Evolutionary conservation across 2,888 invertebrate species (phyloP).

Genomic region (Tipula unca): DNA sequence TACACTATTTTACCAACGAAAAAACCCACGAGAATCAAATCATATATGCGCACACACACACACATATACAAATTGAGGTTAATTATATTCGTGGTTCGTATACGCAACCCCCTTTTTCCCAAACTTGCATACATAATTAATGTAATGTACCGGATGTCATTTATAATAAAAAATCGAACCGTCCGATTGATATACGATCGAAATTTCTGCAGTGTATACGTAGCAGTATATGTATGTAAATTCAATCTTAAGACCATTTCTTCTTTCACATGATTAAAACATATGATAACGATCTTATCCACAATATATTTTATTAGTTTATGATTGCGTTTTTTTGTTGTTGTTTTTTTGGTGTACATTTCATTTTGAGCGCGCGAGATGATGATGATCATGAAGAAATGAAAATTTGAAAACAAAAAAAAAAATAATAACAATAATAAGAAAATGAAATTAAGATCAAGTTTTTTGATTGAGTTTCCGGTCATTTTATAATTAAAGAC

Average conservation of each 20-base stretch:
- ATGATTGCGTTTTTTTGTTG: not conserved
- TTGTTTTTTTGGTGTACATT: not conserved
- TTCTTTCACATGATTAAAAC: not conserved
- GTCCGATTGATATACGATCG: not conserved
- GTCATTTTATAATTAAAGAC: conserved; percentile 18
- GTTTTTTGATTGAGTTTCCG: conserved; percentile 19
- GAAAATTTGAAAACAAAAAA: not conserved
- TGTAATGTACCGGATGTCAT: not conserved
- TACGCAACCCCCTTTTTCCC: not conserved
- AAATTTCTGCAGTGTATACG: not conserved
- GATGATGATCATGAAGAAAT: not conserved
- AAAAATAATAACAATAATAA: too few species aligned
- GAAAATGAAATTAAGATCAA: conserved; percentile 14
- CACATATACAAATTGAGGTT: not conserved
- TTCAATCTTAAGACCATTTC: not conserved
- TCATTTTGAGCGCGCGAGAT: not conserved
- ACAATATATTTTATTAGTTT: not conserved
- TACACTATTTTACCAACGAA: not conserved
- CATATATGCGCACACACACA: too few species aligned
- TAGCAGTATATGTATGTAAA: not conserved
- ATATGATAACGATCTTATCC: not conserved
- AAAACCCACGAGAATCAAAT: not conserved
- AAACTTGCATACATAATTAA: not conserved
- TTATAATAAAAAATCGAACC: not conserved
- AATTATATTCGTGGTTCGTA: not conserved